Percentiles rank a stretch among this genome's conserved stretches.
Evolutionary conservation across 2,113 vertebrate genomes (phyloP).

Genomic region (Alethe castanea): DNA sequence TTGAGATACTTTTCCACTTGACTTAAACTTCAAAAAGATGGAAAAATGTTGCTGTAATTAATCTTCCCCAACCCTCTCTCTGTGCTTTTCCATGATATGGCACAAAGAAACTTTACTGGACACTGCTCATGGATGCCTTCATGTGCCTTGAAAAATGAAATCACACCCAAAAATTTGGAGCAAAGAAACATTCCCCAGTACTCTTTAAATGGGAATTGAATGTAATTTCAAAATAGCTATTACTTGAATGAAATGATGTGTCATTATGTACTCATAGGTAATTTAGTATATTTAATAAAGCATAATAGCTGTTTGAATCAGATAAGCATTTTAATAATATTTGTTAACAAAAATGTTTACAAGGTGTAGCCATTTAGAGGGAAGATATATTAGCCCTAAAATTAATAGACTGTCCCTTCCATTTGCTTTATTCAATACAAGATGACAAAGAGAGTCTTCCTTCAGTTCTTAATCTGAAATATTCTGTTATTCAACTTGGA

Average conservation of each 20-base stretch:
- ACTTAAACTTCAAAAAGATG: background rate
- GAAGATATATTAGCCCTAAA: conserved; percentile 1
- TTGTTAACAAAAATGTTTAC: conserved; percentile 27
- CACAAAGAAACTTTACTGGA: background rate
- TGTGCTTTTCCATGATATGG: background rate
- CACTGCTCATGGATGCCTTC: background rate
- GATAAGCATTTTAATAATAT: conserved; percentile 30
- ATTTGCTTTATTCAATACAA: background rate
- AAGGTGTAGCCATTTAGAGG: background rate
- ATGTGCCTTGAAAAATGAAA: background rate
- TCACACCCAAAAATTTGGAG: background rate
- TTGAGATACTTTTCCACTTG: background rate
- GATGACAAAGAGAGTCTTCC: conserved; percentile 11
- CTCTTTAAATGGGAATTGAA: background rate
- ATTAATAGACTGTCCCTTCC: background rate
- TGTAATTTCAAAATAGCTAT: background rate
- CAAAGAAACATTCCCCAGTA: background rate
- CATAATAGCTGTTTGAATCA: background rate
- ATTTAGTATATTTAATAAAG: background rate
- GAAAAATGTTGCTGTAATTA: background rate
- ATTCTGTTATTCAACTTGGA: conserved; percentile 20
- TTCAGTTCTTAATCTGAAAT: conserved; percentile 47
- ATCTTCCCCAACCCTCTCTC: background rate
- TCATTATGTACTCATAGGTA: background rate
- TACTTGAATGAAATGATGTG: background rate